Percentiles rank a stretch among this genome's conserved stretches.
These are phyloP conservation scores for Pteropus rufus DNA, from an alignment of 2,797 vertebrate genomes.

Conservation along the genomic window DNA sequence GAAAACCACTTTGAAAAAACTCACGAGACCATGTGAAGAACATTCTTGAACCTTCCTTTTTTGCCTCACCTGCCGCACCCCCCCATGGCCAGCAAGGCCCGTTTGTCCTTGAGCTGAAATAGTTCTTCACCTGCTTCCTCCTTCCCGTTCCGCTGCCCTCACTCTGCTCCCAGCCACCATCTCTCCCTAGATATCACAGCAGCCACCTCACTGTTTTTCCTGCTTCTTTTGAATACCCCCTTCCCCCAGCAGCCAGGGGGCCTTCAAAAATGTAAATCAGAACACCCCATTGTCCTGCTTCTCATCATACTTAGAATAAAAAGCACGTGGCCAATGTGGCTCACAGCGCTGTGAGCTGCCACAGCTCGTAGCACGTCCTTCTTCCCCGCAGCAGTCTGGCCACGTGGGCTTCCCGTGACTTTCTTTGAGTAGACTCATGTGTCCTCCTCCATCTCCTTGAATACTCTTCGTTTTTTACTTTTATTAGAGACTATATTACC, in stretches of 20 bases:
- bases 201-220: background rate
- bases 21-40: background rate
- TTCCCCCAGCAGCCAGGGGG: background rate
- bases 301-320: background rate
- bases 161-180: background rate
- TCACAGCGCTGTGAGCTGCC: background rate
- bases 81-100: background rate
- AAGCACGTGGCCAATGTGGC: rapidly evolving
- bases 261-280: background rate
- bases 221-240: background rate
- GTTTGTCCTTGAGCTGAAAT: background rate
- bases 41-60: background rate
- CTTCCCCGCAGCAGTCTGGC: rapidly evolving
- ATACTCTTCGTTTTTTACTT: background rate
- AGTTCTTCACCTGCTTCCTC: background rate
- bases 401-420: background rate
- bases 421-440: background rate
- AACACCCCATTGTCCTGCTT: background rate
- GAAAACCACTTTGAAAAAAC: background rate
- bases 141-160: background rate
- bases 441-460: background rate
- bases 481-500: background rate
- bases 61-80: background rate
- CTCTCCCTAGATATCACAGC: background rate
- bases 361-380: rapidly evolving